Evolutionary conservation across 2,888 invertebrate genomes (phyloP).

Genomic region (Tipula vernalis): DNA sequence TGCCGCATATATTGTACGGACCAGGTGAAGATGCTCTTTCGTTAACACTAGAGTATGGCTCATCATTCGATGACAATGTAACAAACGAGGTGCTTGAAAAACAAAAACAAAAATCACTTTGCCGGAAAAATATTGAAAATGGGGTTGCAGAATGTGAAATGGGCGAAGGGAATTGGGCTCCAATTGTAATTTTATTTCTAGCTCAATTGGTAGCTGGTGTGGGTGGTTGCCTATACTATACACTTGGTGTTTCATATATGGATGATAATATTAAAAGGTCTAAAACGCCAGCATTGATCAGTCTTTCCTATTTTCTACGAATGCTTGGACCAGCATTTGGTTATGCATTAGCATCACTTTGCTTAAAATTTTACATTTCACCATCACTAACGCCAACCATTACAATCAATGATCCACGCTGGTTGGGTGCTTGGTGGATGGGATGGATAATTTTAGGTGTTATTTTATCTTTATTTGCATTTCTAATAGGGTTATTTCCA

Average conservation of each 20-base stretch:
- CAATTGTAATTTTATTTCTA: conserved; percentile 47
- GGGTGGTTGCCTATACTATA: conserved; percentile 55
- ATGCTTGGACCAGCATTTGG: conserved; percentile 59
- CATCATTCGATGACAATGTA: conserved; percentile 33
- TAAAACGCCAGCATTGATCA: conserved; percentile 55
- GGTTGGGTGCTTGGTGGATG: conserved; percentile 78
- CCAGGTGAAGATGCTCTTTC: conserved; percentile 51
- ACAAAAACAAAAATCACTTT: conserved; percentile 43
- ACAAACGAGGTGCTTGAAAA: conserved; percentile 36
- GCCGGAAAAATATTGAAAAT: conserved; percentile 26
- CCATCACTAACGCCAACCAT: conserved; percentile 52
- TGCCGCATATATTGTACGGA: conserved; percentile 56
- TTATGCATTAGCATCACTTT: conserved; percentile 50
- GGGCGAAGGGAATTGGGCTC: conserved; percentile 45
- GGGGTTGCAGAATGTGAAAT: conserved; percentile 35
- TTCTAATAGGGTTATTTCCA: conserved; percentile 52
- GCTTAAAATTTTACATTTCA: conserved; percentile 51
- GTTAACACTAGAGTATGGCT: conserved; percentile 46
- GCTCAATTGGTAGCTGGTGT: conserved; percentile 60
- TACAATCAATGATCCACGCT: conserved; percentile 53
- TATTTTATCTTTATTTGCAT: conserved; percentile 44
- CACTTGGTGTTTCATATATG: conserved; percentile 58
- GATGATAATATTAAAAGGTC: conserved; percentile 65
- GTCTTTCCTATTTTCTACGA: conserved; percentile 54
- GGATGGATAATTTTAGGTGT: conserved; percentile 54